Evolutionary conservation across 1,140 invertebrate species (phyloP), one percentile per base, ranked within the genome.

Genomic region (Aporrectodea caliginosa): DNA sequence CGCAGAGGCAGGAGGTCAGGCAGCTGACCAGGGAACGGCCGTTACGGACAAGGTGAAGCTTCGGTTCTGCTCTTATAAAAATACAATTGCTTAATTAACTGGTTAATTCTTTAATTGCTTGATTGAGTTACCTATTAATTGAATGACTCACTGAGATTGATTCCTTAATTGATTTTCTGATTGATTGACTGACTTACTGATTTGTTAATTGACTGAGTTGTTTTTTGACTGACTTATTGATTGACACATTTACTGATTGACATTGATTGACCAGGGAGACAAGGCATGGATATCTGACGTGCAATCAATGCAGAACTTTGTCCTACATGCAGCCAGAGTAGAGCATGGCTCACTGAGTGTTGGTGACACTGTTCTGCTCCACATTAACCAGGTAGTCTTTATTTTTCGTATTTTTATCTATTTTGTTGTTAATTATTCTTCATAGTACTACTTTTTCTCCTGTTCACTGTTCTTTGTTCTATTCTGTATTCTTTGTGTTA

Each of bases 1-100:
- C 86, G 96, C 97, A 6, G 98, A 99, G 89, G 94, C 97, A 89
- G 98, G 98, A 83, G 98, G 98, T 22, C 98, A 99, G 90, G 96
- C 98, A 82, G 97, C 93, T 88, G 98, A 99, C 88, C 94, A 95
- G 87, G 98, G 98, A 34, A 22, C n/a, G 16, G 16, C 34, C 1
- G 31, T 74, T 32, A 33, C 16, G 30, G 73, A 74, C 0, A 58
- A 58, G 43, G 43, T 58, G 43, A 22, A 31, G 34, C 16, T 73
- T 78, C n/a, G n/a, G n/a, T n/a, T n/a, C n/a, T n/a, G n/a, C n/a
- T n/a, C n/a, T n/a, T n/a, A n/a, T n/a, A n/a, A n/a, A n/a, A n/a
- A n/a, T n/a, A n/a, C n/a, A n/a, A n/a, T n/a, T n/a, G n/a, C n/a
- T n/a, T n/a, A n/a, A n/a, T n/a, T n/a, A n/a, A n/a, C 0, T 34